A percentile compares a stretch with the other conserved stretches of the same genome.
phyloP scores from a whole-genome alignment of 2,113 vertebrate species.

The Formicarius rufipectus region DNA sequence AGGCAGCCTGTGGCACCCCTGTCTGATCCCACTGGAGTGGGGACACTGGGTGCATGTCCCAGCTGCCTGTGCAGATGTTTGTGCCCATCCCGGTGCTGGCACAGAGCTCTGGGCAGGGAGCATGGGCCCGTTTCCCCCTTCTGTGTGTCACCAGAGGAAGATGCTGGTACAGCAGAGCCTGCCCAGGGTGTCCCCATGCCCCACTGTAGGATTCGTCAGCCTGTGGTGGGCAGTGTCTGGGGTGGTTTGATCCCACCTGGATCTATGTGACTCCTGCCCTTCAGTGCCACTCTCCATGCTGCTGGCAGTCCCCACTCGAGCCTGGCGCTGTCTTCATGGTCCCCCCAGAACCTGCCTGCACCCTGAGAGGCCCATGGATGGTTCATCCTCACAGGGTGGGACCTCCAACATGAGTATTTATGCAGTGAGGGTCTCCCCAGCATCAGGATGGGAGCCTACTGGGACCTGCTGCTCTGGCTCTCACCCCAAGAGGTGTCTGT shows the following conservation, averaged over 20 bases:
- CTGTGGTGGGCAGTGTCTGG: not conserved
- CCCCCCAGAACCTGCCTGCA: not conserved
- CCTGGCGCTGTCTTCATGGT: not conserved
- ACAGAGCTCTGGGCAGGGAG: not conserved
- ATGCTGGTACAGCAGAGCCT: not conserved
- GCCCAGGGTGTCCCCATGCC: accelerated
- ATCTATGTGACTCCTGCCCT: not conserved
- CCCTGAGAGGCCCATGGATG: not conserved
- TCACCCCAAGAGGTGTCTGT: not conserved
- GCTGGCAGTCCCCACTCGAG: not conserved
- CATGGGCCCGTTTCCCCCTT: accelerated
- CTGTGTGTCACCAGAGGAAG: not conserved
- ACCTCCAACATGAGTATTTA: accelerated
- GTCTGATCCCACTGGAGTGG: accelerated
- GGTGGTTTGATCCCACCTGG: not conserved
- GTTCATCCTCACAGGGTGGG: not conserved
- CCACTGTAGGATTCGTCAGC: not conserved
- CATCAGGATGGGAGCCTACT: accelerated
- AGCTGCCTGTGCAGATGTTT: not conserved
- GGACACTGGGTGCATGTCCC: accelerated
- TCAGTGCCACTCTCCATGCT: not conserved
- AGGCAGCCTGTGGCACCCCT: not conserved
- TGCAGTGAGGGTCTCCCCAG: not conserved
- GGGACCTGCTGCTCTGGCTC: not conserved
- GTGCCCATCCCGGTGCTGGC: accelerated